phyloP scores from a whole-genome alignment of 2,797 vertebrate genomes.

The Lophura swinhoii region DNA sequence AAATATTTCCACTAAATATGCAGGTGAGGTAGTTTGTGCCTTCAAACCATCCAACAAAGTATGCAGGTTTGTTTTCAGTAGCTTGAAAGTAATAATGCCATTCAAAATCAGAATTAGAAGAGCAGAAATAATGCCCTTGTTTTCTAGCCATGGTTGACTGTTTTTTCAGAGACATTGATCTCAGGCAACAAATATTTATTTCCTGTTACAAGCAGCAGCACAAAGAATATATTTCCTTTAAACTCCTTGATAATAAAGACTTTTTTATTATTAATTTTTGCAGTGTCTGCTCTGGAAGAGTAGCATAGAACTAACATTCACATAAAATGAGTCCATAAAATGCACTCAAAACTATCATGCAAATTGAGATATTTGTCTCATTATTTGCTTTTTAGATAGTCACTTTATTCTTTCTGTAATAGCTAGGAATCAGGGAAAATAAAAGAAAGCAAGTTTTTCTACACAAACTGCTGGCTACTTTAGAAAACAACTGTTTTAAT shows the following conservation, averaged over 20 bases:
- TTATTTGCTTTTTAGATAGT: neutral
- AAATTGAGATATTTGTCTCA: neutral
- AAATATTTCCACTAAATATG: neutral
- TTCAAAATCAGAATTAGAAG: conserved; percentile 36
- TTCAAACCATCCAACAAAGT: neutral
- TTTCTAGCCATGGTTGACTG: neutral
- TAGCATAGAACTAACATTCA: neutral
- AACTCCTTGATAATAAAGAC: neutral
- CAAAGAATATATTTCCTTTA: neutral
- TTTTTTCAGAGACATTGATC: neutral
- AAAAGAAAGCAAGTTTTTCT: neutral
- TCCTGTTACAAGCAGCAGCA: neutral
- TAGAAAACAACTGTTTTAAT: neutral
- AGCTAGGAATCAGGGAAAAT: neutral
- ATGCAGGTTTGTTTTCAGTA: neutral
- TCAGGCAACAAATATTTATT: neutral
- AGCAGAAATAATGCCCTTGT: conserved; percentile 27
- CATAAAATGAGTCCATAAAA: neutral
- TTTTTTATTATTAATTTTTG: neutral
- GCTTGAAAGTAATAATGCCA: neutral
- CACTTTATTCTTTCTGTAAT: neutral
- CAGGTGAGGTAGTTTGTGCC: neutral
- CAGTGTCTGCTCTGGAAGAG: neutral
- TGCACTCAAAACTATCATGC: neutral
- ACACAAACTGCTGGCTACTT: neutral